Evolutionary conservation across 2,888 invertebrate genomes (phyloP), one percentile per base, ranked within the genome.

Genomic region (Hypsopygia costalis): DNA sequence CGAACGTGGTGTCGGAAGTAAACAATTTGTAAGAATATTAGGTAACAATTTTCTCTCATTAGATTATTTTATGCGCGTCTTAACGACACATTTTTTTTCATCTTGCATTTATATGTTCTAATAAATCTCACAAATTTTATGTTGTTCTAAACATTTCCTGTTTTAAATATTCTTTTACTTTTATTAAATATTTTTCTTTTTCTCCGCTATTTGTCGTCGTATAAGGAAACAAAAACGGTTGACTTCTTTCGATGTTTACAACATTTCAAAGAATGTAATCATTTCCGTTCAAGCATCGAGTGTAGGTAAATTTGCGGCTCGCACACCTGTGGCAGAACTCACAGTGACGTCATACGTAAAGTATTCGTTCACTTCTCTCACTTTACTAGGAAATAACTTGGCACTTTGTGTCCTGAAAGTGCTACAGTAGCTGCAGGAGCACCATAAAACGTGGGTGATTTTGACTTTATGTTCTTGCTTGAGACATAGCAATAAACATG

Each of bases 401-500:
- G 16, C 20, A 31, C 12, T 16, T 16, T 16, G 8, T 10, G 20
- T 16, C 27, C 41, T 16, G 31, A 34, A 40, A 44, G 40, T 44
- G 35, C 16, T 16, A 16, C 16, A 16, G 36, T 39, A 29, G 41
- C 36, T 30, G 40, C 43, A 25, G 10, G 36, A 27, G 45, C 25
- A 28, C 25, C 39, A 29, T 36, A 36, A 45, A 40, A 34, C 28
- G 36, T 22, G 39, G 40, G 21, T 32, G 40, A 35, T 41, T 66
- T 62, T 32, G 40, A 35, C 40, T 66, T 62, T 56, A 63, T 46
- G 53, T 55, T 61, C 64, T 74, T 69, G 66, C 70, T 65, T 71
- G 72, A 78, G 73, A 66, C 66, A 63, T 69, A 60, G 69, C 68
- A 69, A 72, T 72, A 78, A 74, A 74, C 62, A 55, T 54, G 50